Conservation (phyloP, 2,888 invertebrate genomes). For the Megastigmus dorsalis region DNA sequence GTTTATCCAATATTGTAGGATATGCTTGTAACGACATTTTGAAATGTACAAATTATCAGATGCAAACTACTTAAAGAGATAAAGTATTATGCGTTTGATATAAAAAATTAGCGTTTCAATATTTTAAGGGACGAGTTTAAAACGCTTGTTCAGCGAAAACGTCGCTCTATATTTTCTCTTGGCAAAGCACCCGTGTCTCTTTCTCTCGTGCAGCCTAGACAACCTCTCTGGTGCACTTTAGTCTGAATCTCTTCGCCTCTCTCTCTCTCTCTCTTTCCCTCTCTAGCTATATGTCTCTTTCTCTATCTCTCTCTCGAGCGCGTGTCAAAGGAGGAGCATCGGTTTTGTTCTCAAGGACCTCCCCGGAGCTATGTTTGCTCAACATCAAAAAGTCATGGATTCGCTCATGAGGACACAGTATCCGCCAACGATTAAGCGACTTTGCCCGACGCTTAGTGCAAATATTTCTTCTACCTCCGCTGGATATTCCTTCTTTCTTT, state of each 20-base stretch:
- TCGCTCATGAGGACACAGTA: neutral
- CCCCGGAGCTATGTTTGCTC: constrained; percentile 7
- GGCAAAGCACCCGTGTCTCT: no score
- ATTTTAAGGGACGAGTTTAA: no score
- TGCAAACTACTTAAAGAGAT: no score
- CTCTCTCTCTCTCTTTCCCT: neutral
- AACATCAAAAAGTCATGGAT: constrained; percentile 34
- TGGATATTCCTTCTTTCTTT: neutral
- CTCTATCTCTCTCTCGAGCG: neutral
- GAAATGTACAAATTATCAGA: no score
- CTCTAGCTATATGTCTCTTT: neutral
- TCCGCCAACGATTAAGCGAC: constrained; percentile 17
- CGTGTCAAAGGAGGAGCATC: constrained; percentile 19
- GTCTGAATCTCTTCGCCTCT: neutral
- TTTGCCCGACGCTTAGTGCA: neutral
- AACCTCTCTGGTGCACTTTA: neutral
- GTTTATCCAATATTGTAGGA: no score
- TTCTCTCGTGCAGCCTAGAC: no score
- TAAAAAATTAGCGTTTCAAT: no score
- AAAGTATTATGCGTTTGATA: no score
- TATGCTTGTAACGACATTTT: no score
- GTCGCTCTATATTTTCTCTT: no score
- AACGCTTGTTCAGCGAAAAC: no score
- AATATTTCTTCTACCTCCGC: constrained; percentile 11
- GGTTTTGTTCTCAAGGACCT: constrained; percentile 21